Evolutionary conservation across 64 coral and sea anemone species (phyloP).

Genomic region (Stichodactyla helianthus): DNA sequence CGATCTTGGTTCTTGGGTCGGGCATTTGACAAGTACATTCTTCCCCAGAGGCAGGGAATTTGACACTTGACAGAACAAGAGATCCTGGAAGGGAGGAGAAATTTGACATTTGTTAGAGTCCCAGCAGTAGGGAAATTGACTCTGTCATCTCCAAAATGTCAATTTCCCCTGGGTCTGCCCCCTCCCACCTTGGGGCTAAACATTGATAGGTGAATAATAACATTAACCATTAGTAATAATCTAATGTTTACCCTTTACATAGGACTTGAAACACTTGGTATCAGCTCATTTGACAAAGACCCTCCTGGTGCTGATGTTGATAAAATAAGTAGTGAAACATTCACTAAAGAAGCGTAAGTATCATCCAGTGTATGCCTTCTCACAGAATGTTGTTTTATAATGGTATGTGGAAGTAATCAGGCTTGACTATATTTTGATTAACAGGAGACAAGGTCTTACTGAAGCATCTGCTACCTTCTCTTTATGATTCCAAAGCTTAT

Average conservation of each 20-base stretch:
- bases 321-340: slow-evolving; percentile 71
- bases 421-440: background rate
- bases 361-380: background rate
- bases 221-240: too few relatives aligned
- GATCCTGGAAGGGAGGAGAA: too few relatives aligned
- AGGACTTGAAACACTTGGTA: slow-evolving; percentile 81
- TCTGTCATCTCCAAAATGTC: too few relatives aligned
- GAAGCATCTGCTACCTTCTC: slow-evolving; percentile 79
- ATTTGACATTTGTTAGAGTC: too few relatives aligned
- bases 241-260: background rate
- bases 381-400: background rate
- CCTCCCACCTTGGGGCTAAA: too few relatives aligned
- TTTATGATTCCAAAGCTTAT: slow-evolving; percentile 13
- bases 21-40: too few relatives aligned
- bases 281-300: slow-evolving; percentile 57
- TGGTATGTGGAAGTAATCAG: background rate
- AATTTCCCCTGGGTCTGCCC: too few relatives aligned
- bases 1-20: too few relatives aligned
- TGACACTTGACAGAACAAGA: too few relatives aligned
- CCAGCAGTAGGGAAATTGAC: too few relatives aligned
- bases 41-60: too few relatives aligned
- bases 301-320: slow-evolving; percentile 81
- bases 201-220: too few relatives aligned
- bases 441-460: slow-evolving; percentile 71
- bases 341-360: slow-evolving; percentile 93